Base-by-base conservation (phyloP, 2,888 invertebrate species). In the Cheilosia soror region DNA sequence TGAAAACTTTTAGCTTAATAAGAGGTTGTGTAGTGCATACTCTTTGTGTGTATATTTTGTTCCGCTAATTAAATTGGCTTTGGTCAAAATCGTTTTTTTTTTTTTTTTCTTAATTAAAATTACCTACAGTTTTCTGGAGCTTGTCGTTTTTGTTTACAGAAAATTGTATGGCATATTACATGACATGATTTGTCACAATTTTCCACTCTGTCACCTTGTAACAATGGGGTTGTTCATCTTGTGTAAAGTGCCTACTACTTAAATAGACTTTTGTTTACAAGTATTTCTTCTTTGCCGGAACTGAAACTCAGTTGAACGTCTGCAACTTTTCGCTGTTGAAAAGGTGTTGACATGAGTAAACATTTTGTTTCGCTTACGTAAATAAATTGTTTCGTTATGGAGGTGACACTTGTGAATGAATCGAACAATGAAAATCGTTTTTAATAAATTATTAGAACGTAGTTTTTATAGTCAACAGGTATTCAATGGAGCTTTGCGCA, bases 1-100 rank as follows among this genome's bases (percentile, higher is more conserved):
- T 51, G 6, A 42, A 76, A 76, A 76, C 66, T 76, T 76, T 66
- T 68, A 76, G 76, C 68, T 42, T 76, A 68, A 68, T 76, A 60
- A 51, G 58, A 76, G 62, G 65, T 60, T 75, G 47, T 42, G 40
- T 57, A 25, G 47, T 42, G 40, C 49, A 25, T 27, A 29, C 5
- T 15, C 44, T 44, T 42, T 29, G n/a, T 7, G 7, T 7, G 2
- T 62, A 6, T 40, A 62, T 73, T 55, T 55, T 63, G 5, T 27
- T 37, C 5, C 15, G 66, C 60, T 68, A 72, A 83, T 83, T 68
- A 72, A 83, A 77, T 73, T 55, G 47, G 66, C 20, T 80, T 44
- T 68, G 72, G 72, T 51, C n/a, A 49, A 29, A 57, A 47, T 11
- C 40, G 4, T 13, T 5, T 13, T 9, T 13, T 63, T 5, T 13